These are phyloP conservation scores for Andricus quercusramuli DNA, from an alignment of 2,888 invertebrate species.

Conservation along the genomic window DNA sequence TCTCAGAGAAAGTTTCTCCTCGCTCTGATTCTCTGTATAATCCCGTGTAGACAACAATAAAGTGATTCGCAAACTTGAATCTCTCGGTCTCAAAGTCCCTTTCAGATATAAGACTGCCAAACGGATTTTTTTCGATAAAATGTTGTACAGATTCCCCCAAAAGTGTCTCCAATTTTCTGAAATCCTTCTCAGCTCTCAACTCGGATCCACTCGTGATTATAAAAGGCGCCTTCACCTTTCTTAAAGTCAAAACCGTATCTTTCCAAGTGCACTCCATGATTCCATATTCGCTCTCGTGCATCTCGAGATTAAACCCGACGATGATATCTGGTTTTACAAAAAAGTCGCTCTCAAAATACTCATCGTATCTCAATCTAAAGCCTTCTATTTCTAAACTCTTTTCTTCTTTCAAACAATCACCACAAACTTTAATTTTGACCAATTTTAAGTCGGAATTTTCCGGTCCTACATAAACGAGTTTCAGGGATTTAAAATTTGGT, in stretches of 20 bases:
- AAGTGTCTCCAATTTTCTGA: no score
- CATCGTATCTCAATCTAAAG: neutral
- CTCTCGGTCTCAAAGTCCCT: constrained; percentile 61
- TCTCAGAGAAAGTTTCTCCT: no score
- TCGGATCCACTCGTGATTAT: neutral
- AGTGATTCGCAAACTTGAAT: constrained; percentile 63
- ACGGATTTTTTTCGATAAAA: constrained; percentile 56
- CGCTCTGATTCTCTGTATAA: no score
- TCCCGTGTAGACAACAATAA: constrained; percentile 45
- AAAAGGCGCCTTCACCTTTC: neutral
- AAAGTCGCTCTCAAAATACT: neutral
- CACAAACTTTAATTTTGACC: constrained; percentile 46
- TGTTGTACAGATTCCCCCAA: no score
- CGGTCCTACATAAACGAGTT: constrained; percentile 66
- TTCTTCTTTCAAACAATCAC: constrained; percentile 46
- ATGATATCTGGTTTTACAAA: neutral
- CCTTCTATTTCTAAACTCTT: constrained; percentile 35
- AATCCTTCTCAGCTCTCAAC: no score
- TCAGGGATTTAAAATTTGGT: constrained; percentile 52
- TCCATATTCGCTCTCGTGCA: neutral
- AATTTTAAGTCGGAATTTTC: constrained; percentile 50
- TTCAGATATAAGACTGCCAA: constrained; percentile 57
- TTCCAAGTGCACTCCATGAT: neutral
- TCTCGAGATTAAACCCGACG: neutral
- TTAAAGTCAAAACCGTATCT: neutral